These are phyloP conservation scores for Amiota communis DNA, from an alignment of 2,888 invertebrate genomes.

Conservation along the genomic window DNA sequence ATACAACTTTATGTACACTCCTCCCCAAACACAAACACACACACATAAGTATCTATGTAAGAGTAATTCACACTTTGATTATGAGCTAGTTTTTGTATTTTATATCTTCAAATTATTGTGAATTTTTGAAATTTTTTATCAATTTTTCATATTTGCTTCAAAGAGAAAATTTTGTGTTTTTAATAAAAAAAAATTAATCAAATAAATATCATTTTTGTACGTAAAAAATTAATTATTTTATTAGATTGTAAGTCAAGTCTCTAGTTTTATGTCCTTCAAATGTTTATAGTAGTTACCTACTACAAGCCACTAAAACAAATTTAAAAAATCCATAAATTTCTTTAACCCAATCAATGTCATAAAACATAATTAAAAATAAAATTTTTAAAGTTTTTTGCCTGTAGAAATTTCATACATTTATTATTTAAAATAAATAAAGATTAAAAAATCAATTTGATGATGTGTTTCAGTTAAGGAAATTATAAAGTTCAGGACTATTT, in stretches of 20 bases:
- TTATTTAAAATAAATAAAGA: conserved; percentile 12
- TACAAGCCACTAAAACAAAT: background rate
- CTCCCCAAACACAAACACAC: too few relatives aligned
- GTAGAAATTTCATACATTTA: conserved; percentile 25
- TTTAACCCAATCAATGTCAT: background rate
- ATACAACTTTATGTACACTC: too few relatives aligned
- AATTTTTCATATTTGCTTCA: background rate
- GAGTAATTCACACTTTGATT: too few relatives aligned
- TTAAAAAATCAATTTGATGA: background rate
- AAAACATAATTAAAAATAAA: background rate
- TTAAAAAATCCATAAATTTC: background rate
- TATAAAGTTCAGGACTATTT: too few relatives aligned
- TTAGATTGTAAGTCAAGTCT: conserved; percentile 14
- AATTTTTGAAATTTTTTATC: background rate
- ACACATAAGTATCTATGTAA: too few relatives aligned
- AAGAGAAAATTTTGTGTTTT: background rate
- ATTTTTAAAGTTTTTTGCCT: background rate
- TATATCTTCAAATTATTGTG: background rate
- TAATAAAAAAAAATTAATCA: background rate
- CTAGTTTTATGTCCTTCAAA: conserved; percentile 7
- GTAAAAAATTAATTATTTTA: background rate
- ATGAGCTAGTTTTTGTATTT: too few relatives aligned
- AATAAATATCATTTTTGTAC: conserved; percentile 16
- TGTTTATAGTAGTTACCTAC: too few relatives aligned
- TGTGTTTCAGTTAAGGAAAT: too few relatives aligned